Evolutionary conservation across 2,888 invertebrate genomes (phyloP).

Genomic region (Dynastes tityus): DNA sequence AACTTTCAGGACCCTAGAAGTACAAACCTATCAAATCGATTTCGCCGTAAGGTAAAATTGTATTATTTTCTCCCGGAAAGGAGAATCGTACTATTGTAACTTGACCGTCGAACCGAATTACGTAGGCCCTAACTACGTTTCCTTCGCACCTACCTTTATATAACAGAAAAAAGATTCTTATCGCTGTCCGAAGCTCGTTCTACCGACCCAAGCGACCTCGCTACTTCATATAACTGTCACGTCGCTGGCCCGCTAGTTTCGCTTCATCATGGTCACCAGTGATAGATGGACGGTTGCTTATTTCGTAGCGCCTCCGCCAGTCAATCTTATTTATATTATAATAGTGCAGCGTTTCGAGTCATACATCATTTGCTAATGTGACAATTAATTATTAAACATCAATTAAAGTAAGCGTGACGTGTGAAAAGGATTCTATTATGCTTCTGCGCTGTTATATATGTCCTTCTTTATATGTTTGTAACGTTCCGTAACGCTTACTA

Average conservation of each 20-base stretch:
- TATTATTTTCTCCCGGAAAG: not conserved
- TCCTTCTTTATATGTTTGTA: no score
- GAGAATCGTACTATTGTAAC: not conserved
- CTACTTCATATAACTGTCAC: slow-evolving; percentile 60
- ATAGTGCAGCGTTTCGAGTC: slow-evolving; percentile 41
- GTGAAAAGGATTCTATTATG: not conserved
- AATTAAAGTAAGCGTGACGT: slow-evolving; percentile 22
- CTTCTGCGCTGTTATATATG: not conserved
- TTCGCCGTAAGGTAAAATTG: not conserved
- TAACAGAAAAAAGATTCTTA: slow-evolving; percentile 10
- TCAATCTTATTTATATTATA: slow-evolving; percentile 53
- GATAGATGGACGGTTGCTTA: slow-evolving; percentile 59
- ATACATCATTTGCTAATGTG: slow-evolving; percentile 50
- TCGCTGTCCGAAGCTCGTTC: slow-evolving; percentile 19
- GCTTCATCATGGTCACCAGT: slow-evolving; percentile 60
- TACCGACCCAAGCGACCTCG: not conserved
- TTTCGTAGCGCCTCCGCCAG: slow-evolving; percentile 47
- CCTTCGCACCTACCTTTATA: not conserved
- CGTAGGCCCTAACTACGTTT: not conserved
- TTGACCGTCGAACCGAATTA: not conserved
- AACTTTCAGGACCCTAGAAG: no score
- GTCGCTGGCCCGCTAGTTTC: slow-evolving; percentile 53
- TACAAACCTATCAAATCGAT: not conserved
- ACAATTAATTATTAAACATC: slow-evolving; percentile 52
- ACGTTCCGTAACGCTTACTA: no score